phyloP scores from a whole-genome alignment of 1,140 invertebrate genomes.

The Aphelinus certus region DNA sequence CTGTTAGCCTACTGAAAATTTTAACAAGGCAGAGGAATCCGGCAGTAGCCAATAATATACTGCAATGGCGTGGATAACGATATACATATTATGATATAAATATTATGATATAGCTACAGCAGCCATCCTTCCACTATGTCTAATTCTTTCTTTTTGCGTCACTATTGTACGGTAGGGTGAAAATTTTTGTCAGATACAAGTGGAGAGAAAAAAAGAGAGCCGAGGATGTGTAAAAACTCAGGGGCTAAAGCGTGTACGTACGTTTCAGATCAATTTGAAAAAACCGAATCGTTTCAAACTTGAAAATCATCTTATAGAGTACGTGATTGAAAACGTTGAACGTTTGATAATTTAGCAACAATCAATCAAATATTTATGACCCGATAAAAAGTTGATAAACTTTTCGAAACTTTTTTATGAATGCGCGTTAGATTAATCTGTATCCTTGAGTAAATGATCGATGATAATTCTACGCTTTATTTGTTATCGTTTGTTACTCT shows the following conservation, averaged over 20 bases:
- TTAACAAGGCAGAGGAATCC: not conserved
- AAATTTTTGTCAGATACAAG: no score
- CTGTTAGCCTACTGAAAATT: slow-evolving; percentile 24
- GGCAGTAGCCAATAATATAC: not conserved
- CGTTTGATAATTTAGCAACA: slow-evolving; percentile 21
- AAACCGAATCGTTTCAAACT: no score
- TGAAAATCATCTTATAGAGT: no score
- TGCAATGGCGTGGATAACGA: not conserved
- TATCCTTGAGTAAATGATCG: not conserved
- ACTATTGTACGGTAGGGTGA: not conserved
- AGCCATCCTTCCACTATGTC: slow-evolving; percentile 30
- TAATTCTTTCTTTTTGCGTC: slow-evolving; percentile 20
- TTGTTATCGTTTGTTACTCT: no score
- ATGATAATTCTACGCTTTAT: no score
- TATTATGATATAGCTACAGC: slow-evolving; percentile 15
- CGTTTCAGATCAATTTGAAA: not conserved
- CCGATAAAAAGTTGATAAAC: no score
- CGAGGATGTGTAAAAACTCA: slow-evolving; percentile 1
- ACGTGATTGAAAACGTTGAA: not conserved
- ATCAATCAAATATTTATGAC: not conserved
- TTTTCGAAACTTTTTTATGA: not conserved
- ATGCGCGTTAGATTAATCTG: not conserved
- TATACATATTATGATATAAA: slow-evolving; percentile 26
- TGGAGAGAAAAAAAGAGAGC: not conserved
- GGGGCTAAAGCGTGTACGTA: not conserved